Evolutionary conservation across 2,797 vertebrate genomes (phyloP).

Genomic region (Scolopax bukidnonensis): DNA sequence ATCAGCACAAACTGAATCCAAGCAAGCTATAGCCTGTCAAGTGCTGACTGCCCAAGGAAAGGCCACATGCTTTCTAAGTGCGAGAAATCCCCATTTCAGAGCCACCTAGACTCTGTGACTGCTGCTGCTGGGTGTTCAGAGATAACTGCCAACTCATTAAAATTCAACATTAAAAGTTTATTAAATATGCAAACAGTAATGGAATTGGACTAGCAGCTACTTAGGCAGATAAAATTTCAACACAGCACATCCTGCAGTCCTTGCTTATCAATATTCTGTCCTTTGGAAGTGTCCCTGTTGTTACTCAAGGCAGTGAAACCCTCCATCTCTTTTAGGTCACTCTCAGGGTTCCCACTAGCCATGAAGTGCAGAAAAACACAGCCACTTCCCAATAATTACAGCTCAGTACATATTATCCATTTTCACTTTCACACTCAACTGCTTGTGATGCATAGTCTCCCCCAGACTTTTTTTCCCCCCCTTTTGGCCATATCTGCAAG

Average conservation of each 20-base stretch:
- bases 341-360: background rate
- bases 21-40: background rate
- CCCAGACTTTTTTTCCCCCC: background rate
- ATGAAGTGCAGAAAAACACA: background rate
- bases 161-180: constrained; percentile 28
- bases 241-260: background rate
- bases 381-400: background rate
- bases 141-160: constrained; percentile 55
- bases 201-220: constrained; percentile 25
- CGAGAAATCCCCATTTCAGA: background rate
- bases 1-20: background rate
- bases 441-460: background rate
- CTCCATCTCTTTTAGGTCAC: background rate
- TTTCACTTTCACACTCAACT: background rate
- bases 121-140: constrained; percentile 40
- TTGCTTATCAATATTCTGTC: background rate
- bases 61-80: background rate
- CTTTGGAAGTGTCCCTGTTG: background rate
- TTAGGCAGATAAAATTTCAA: constrained; percentile 35
- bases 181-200: constrained; percentile 62
- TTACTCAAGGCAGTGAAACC: background rate
- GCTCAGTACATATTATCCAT: background rate
- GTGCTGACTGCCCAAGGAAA: background rate
- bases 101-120: background rate
- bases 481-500: background rate